phyloP scores from a whole-genome alignment of 2,888 invertebrate genomes.

The Uloborus plumipes region DNA sequence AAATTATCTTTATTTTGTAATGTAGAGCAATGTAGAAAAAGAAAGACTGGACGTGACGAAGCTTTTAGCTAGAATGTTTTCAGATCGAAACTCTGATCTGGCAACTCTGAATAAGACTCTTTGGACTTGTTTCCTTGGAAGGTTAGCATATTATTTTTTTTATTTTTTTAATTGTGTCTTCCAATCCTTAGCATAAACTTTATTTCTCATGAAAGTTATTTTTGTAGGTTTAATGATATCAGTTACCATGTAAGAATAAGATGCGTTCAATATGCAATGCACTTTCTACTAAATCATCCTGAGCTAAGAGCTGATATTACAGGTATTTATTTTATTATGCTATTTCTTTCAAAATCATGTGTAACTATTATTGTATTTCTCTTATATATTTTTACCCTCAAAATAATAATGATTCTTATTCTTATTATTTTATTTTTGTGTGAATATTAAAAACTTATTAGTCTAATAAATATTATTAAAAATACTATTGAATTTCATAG shows the following conservation, averaged over 20 bases:
- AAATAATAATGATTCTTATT: too few species aligned
- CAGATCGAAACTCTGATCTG: constrained; percentile 90
- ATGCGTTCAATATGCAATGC: constrained; percentile 98
- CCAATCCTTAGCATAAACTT: neutral
- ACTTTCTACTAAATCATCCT: constrained; percentile 94
- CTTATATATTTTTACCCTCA: too few species aligned
- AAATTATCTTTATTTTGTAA: too few species aligned
- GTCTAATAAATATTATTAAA: too few species aligned
- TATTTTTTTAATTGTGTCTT: neutral
- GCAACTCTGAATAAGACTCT: constrained; percentile 88
- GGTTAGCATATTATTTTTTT: constrained; percentile 70
- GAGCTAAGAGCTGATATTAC: constrained; percentile 91
- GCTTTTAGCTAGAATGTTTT: constrained; percentile 94
- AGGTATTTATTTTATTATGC: constrained; percentile 78
- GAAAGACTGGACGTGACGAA: constrained; percentile 85
- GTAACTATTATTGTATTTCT: neutral
- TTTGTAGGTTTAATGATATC: constrained; percentile 89
- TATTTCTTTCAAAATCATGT: neutral
- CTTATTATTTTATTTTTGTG: too few species aligned
- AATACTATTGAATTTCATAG: too few species aligned
- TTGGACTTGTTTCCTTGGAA: constrained; percentile 92
- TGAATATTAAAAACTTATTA: too few species aligned
- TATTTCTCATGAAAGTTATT: neutral
- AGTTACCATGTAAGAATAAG: constrained; percentile 91
- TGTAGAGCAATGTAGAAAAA: constrained; percentile 85